Evolutionary conservation across 2,888 invertebrate genomes (phyloP).

Genomic region (Oscheius sp.): DNA sequence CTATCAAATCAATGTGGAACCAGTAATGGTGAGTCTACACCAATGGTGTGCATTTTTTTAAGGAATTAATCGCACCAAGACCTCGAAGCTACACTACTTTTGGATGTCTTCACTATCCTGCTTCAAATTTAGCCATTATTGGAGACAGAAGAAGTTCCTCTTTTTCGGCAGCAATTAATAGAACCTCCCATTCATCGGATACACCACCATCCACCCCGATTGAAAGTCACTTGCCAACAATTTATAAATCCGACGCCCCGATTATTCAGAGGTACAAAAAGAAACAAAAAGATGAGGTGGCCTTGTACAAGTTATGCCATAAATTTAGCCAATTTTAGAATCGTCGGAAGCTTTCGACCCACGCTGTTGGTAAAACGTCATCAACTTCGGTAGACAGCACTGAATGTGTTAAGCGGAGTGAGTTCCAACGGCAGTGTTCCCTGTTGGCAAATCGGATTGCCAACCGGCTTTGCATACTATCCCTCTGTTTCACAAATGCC

Average conservation of each 20-base stretch:
- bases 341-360: neutral
- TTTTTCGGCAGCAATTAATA: neutral
- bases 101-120: slow-evolving; percentile 21
- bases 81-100: neutral
- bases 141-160: slow-evolving; percentile 15
- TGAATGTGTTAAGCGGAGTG: slow-evolving; percentile 23
- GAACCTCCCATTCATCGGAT: neutral
- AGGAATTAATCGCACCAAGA: slow-evolving; percentile 4
- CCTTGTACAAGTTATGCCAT: neutral
- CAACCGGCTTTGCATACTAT: slow-evolving; percentile 26
- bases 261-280: slow-evolving; percentile 21
- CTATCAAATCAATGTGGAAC: slow-evolving; percentile 32
- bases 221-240: neutral
- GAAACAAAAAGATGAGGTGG: slow-evolving; percentile 25
- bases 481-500: slow-evolving; percentile 26
- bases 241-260: slow-evolving; percentile 6
- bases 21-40: slow-evolving; percentile 5
- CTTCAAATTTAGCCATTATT: neutral
- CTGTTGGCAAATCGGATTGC: slow-evolving; percentile 18
- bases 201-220: slow-evolving; percentile 15
- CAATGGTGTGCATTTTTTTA: no score
- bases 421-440: slow-evolving; percentile 8
- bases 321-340: neutral
- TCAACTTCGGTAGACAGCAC: slow-evolving; percentile 18
- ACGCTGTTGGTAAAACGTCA: neutral